A percentile compares a stretch with the other conserved stretches of the same genome.
Conservation (phyloP, 92 coral and sea anemone genomes). For the Chrysogorgia sp. region DNA sequence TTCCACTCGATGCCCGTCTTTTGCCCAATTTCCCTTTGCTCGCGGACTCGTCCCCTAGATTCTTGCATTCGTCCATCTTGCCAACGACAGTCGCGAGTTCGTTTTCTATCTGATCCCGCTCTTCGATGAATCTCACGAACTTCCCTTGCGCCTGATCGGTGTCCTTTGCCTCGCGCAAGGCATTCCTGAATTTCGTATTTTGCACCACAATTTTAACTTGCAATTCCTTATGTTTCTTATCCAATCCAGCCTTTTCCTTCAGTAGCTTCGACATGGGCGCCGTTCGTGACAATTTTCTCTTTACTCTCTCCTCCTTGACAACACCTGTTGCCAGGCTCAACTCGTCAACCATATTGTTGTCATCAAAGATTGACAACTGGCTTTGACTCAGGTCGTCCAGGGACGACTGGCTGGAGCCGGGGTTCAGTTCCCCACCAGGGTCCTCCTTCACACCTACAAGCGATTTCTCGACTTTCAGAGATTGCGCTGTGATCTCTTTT, state of each 20-base stretch:
- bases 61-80: constrained; percentile 22
- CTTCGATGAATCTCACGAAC: constrained; percentile 16
- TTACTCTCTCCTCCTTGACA: constrained; percentile 25
- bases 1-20: neutral
- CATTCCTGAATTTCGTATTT: constrained; percentile 35
- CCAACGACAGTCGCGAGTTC: constrained; percentile 1
- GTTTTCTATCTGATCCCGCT: constrained; percentile 2
- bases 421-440: neutral
- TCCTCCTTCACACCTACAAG: constrained; percentile 19
- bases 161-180: constrained; percentile 26
- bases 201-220: constrained; percentile 18
- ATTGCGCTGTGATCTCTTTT: constrained; percentile 34
- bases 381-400: constrained; percentile 24
- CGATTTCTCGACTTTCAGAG: constrained; percentile 36
- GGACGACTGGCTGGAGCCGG: neutral
- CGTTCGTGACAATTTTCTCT: constrained; percentile 11
- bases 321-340: constrained; percentile 31
- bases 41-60: neutral
- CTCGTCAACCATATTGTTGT: constrained; percentile 16
- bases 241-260: constrained; percentile 31
- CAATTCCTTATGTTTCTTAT: constrained; percentile 31
- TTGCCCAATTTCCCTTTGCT: neutral
- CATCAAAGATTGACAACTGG: constrained; percentile 35
- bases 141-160: neutral
- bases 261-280: constrained; percentile 31